Conservation (phyloP, 2,113 vertebrate species). For the Pygoscelis adeliae region DNA sequence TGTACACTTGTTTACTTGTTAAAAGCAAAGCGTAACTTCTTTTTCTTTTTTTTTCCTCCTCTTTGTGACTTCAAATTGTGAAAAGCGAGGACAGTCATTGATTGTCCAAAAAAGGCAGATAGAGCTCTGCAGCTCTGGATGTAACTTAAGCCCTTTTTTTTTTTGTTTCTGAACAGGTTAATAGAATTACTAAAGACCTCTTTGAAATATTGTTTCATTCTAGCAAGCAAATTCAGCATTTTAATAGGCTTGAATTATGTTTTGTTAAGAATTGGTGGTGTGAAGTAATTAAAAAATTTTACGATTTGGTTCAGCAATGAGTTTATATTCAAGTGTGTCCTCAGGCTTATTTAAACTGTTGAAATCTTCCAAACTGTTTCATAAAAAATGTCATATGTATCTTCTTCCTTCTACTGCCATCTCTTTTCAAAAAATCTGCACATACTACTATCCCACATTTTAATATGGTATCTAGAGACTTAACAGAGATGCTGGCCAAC, state of each 20-base stretch:
- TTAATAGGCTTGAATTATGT: slow-evolving; percentile 34
- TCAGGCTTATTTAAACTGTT: slow-evolving; percentile 24
- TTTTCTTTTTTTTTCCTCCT: background rate
- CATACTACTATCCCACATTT: background rate
- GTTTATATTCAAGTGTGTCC: slow-evolving; percentile 22
- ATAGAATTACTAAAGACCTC: background rate
- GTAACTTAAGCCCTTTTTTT: background rate
- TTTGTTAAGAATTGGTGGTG: slow-evolving; percentile 38
- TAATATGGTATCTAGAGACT: background rate
- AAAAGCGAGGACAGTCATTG: background rate
- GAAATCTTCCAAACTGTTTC: slow-evolving; percentile 11
- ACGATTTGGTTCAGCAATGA: background rate
- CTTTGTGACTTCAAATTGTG: background rate
- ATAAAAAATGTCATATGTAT: background rate
- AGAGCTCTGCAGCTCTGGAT: background rate
- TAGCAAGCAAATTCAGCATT: slow-evolving; percentile 25
- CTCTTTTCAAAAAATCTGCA: background rate
- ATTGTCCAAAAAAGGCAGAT: background rate
- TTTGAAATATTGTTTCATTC: background rate
- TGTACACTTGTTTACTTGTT: slow-evolving; percentile 84
- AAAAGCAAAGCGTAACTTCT: slow-evolving; percentile 67
- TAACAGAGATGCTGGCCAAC: background rate
- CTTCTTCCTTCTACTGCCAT: background rate
- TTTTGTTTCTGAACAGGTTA: background rate
- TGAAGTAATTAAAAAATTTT: slow-evolving; percentile 34